phyloP scores from a whole-genome alignment of 2,113 vertebrate genomes.

The Dendrocopos noguchii region DNA sequence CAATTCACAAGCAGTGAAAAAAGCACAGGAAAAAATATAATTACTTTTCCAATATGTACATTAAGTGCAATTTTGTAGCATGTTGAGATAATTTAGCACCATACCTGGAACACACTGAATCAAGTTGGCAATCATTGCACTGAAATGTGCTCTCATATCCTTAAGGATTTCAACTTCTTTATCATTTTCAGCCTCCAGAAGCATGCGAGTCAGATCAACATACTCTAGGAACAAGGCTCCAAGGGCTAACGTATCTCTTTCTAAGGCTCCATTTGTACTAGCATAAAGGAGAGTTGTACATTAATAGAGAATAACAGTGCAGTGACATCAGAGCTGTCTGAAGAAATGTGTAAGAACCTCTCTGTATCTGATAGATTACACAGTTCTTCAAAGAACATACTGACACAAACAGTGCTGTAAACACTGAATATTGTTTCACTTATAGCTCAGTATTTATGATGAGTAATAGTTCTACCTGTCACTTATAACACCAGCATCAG shows the following conservation, averaged over 20 bases:
- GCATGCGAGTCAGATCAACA: constrained; percentile 96
- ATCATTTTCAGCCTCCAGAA: constrained; percentile 96
- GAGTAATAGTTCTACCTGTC: constrained; percentile 84
- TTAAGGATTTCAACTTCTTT: constrained; percentile 97
- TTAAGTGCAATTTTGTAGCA: not conserved
- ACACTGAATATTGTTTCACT: not conserved
- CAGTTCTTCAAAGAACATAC: not conserved
- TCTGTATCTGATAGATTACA: not conserved
- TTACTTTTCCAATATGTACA: not conserved
- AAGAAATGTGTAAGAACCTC: not conserved
- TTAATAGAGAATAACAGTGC: not conserved
- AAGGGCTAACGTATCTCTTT: constrained; percentile 92
- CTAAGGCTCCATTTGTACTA: constrained; percentile 95
- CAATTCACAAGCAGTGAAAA: not conserved
- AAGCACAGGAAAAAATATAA: not conserved
- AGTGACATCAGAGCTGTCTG: not conserved
- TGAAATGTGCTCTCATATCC: constrained; percentile 98
- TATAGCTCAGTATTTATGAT: not conserved
- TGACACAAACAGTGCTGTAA: not conserved
- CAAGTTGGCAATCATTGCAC: constrained; percentile 94
- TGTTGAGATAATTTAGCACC: not conserved
- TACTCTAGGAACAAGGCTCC: constrained; percentile 97
- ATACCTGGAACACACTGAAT: constrained; percentile 96
- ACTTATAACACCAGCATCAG: constrained; percentile 96
- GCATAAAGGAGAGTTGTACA: not conserved